Evolutionary conservation across 2,113 vertebrate species (phyloP), one percentile per base, ranked within the genome.

Genomic region (Aptenodytes forsteri): DNA sequence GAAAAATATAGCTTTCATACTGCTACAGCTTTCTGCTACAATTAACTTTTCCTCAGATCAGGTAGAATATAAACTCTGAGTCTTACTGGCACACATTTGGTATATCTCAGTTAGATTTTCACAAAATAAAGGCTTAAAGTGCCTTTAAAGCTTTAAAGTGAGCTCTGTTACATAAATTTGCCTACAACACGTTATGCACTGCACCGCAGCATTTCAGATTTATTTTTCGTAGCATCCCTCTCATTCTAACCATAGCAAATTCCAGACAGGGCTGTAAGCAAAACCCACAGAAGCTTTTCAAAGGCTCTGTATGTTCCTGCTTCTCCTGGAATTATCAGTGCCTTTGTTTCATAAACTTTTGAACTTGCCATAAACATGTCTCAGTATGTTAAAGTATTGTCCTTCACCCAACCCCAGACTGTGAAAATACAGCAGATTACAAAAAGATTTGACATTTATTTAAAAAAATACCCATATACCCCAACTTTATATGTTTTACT

Each of bases 291-390:
- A 69, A 86, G 73, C 67, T 90, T 88, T 92, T 76, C 66, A 94
- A 90, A 87, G 49, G 55, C 38, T 72, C 7, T 26, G n/a, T 62
- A 52, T 89, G 85, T 84, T 81, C 40, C 78, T 23, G 14, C 50
- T 80, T 88, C 71, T 93, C 79, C 67, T 75, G 75, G 85, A 94
- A 95, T 93, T 88, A 93, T 49, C 66, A 66, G n/a, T 3, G 20
- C 40, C 34, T 97, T 98, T 93, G 93, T 93, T 95, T 90, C 78
- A 77, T 46, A 81, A 95, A 90, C 81, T 94, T 94, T 91, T 84
- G 72, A 97, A 96, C 93, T 81, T 92, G 83, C 87, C 55, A 78
- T 81, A 89, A 97, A 95, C 78, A 93, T 49, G 71, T 78, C 76
- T 78, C 1, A 0, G 52, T 46, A 82, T 81, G 67, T 92, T 83